A percentile compares a stretch with the other conserved stretches of the same genome.
Evolutionary conservation across 2,113 vertebrate species (phyloP).

Genomic region (Trinectes maculatus): DNA sequence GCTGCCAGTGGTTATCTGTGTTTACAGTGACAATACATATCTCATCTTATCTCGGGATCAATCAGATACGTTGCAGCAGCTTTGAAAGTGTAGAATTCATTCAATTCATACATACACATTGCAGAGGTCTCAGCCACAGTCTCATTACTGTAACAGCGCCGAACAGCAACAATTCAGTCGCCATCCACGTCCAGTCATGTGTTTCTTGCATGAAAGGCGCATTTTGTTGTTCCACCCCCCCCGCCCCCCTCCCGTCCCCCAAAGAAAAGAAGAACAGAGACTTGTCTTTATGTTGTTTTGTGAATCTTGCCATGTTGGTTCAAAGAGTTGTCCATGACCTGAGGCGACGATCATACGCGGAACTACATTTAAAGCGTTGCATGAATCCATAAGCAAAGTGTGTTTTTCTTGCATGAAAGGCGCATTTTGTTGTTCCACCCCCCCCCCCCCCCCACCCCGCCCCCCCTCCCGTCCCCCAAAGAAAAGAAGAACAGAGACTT

Average conservation of each 20-base stretch:
- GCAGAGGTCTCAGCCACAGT: conserved; percentile 5
- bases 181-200: conserved; percentile 16
- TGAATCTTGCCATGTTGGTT: conserved; percentile 35
- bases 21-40: too few species aligned
- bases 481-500: conserved; percentile 46
- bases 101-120: too few species aligned
- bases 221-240: conserved; percentile 41
- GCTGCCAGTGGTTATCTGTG: too few species aligned
- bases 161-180: conserved; percentile 21
- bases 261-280: conserved; percentile 50
- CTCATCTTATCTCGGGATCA: too few species aligned
- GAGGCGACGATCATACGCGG: conserved; percentile 44
- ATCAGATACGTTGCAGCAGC: too few species aligned
- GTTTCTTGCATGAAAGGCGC: conserved; percentile 41
- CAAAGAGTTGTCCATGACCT: conserved; percentile 47
- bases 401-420: conserved; percentile 38
- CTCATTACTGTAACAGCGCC: conserved; percentile 10
- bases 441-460: conserved; percentile 4
- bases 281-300: conserved; percentile 52
- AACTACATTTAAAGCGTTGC: conserved; percentile 44
- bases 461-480: conserved; percentile 40
- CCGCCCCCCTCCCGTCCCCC: conserved; percentile 24
- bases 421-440: conserved; percentile 45
- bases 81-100: too few species aligned
- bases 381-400: too few species aligned